Evolutionary conservation across 2,888 invertebrate genomes (phyloP).

Genomic region (Kuschelorhynchus macadamiae): DNA sequence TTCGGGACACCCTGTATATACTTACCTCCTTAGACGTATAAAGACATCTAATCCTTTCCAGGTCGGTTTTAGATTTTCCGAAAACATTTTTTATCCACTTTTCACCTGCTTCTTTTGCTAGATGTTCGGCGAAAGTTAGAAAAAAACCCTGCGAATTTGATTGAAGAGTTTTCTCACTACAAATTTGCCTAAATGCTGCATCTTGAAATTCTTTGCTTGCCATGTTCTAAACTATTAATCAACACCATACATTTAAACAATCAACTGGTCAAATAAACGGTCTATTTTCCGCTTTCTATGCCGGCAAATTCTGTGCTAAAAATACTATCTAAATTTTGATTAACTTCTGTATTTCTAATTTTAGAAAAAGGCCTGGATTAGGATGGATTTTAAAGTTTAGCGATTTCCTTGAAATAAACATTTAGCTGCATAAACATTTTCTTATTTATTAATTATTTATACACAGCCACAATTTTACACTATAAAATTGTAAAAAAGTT

Average conservation of each 20-base stretch:
- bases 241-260: background rate
- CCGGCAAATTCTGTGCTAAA: background rate
- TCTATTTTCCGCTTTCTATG: background rate
- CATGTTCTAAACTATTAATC: no score
- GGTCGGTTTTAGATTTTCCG: constrained; percentile 73
- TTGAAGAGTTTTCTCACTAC: constrained; percentile 83
- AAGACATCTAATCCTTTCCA: constrained; percentile 73
- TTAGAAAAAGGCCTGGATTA: no score
- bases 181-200: constrained; percentile 73
- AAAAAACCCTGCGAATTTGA: constrained; percentile 84
- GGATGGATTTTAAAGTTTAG: no score
- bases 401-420: no score
- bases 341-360: no score
- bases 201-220: constrained; percentile 23
- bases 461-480: no score
- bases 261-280: background rate
- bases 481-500: no score
- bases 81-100: constrained; percentile 76
- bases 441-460: no score
- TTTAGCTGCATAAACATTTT: no score
- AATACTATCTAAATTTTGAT: no score
- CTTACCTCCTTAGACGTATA: constrained; percentile 71
- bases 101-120: constrained; percentile 71
- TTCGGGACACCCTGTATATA: no score
- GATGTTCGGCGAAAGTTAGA: constrained; percentile 75